Percentiles rank a stretch among this genome's conserved stretches.
Evolutionary conservation across 2,797 vertebrate genomes (phyloP).

Genomic region (Perdix hodgsoniae): DNA sequence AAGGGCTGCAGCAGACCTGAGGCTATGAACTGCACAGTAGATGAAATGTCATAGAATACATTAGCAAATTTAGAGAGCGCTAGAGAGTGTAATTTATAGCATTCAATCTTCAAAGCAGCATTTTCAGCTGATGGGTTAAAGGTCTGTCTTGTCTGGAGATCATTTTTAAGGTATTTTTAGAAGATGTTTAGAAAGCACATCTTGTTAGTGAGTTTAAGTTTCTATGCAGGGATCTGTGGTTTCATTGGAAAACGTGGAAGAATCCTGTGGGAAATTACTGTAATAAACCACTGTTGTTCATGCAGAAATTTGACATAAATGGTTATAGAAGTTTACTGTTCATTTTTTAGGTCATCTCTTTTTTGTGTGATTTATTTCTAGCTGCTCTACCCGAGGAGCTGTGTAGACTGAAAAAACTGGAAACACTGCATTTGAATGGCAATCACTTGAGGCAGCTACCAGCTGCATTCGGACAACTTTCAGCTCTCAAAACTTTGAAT

Average conservation of each 20-base stretch:
- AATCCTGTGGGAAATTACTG: neutral
- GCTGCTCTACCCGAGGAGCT: slow-evolving; percentile 89
- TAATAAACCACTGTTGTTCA: neutral
- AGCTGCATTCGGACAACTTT: slow-evolving; percentile 85
- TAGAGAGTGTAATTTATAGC: neutral
- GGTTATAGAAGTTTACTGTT: neutral
- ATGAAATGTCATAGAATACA: neutral
- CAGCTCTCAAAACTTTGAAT: slow-evolving; percentile 88
- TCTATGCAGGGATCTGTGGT: neutral
- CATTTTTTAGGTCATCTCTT: neutral
- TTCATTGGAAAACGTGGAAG: neutral
- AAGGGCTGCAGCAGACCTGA: neutral
- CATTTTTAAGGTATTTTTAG: neutral
- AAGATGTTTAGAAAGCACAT: neutral
- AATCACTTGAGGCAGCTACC: slow-evolving; percentile 90
- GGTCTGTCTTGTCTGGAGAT: neutral
- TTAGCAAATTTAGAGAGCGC: neutral
- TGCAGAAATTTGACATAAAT: slow-evolving; percentile 1
- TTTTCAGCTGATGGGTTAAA: neutral
- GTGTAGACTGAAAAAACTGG: slow-evolving; percentile 93
- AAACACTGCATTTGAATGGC: slow-evolving; percentile 89
- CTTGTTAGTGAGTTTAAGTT: neutral
- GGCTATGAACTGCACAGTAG: neutral
- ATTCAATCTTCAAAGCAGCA: neutral
- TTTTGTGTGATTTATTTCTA: slow-evolving; percentile 81